Base-by-base conservation (phyloP, 2,797 vertebrate species). In the Denticeps clupeoides region DNA sequence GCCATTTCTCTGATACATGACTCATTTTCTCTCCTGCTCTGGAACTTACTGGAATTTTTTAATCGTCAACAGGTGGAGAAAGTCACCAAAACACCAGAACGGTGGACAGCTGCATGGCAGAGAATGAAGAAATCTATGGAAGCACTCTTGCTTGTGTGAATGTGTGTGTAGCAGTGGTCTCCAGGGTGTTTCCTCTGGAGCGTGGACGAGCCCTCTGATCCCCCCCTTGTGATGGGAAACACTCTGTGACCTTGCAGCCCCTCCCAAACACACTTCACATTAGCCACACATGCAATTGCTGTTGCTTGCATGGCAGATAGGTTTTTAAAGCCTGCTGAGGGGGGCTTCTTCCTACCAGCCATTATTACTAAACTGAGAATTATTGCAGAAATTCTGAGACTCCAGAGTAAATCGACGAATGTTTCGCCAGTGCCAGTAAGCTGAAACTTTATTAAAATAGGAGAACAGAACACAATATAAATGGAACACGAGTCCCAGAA, bases 41-140 rank as follows among this genome's bases (percentile, higher is more conserved):
- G 31, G 49, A 73, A 61, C 18, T 60, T 63, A 65, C 58, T 58
- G 61, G 49, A 77, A 67, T 59, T 60, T 56, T 61, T 9, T 69
- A 73, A 76, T 74, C 35, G 60, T 54, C 62, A 73, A 62, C 73
- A 80, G 55, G 59, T 74, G 68, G 46, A 29, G 66, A 46, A 53
- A 42, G 35, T 37, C 3, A 49, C 9, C 21, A 23, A 16, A 21
- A 45, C 18, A 56, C 35, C 37, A 23, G 25, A 45, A 22, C 12
- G 27, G 51, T 35, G 6, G 29, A 41, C 19, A 48, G 45, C 47
- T 43, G 8, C 25, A 21, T 23, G 29, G 19, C 21, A 33, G 23
- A 22, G 37, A 27, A 28, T 33, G 15, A 12, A 16, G 44, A 51
- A 48, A 54, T 53, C n/a, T n/a, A 37, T 51, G 50, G 44, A 47